These are phyloP conservation scores for Drosophila kanekoi DNA, from an alignment of 2,888 invertebrate species.

Conservation along the genomic window DNA sequence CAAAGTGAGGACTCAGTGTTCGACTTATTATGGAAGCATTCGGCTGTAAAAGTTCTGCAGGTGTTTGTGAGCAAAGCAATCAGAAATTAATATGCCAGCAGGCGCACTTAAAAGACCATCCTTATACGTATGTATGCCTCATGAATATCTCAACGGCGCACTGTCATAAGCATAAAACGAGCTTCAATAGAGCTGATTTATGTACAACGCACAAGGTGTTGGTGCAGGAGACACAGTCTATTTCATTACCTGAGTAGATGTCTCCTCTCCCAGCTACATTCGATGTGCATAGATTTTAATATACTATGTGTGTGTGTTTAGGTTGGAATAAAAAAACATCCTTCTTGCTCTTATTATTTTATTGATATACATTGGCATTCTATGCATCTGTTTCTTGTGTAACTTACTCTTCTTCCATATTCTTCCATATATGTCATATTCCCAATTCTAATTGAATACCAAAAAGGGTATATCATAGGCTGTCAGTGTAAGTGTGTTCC, in stretches of 20 bases:
- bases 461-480: no score
- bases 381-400: no score
- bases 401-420: no score
- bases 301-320: background rate
- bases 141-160: conserved; percentile 26
- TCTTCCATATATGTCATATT: no score
- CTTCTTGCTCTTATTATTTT: background rate
- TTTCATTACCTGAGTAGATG: conserved; percentile 19
- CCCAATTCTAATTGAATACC: no score
- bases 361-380: background rate
- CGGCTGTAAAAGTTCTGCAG: conserved; percentile 50
- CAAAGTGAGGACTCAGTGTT: conserved; percentile 24
- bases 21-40: conserved; percentile 40
- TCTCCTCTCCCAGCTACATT: background rate
- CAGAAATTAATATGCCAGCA: conserved; percentile 55
- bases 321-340: no score
- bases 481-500: no score
- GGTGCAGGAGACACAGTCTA: background rate
- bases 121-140: conserved; percentile 19
- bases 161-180: conserved; percentile 44
- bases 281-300: conserved; percentile 6
- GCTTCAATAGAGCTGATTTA: conserved; percentile 15
- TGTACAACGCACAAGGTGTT: background rate
- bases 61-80: conserved; percentile 42
- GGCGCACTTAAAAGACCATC: conserved; percentile 43